Evolutionary conservation across 2,888 invertebrate species (phyloP), one percentile per base, ranked within the genome.

Genomic region (Sphaerophoria rueppellii): DNA sequence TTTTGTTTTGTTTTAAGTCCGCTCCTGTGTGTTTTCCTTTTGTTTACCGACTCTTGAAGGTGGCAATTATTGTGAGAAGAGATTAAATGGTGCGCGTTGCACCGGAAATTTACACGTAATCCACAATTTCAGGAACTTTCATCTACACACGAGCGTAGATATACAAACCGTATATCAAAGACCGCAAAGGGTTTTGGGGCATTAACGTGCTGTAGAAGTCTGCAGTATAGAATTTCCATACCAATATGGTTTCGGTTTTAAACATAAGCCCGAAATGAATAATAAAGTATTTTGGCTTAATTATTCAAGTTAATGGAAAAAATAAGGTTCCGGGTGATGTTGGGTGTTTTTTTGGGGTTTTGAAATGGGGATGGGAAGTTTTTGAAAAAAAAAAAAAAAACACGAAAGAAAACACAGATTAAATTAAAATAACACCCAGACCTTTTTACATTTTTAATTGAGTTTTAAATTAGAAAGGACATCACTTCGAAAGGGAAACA

Each of bases 41-140:
- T 16, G 34, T 65, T 61, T 54, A 37, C 54, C 60, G 54, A 34
- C 50, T n/a, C 34, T 46, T 43, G 32, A 34, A 52, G 58, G 58
- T 61, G n/a, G 58, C 16, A 35, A 43, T 24, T 24, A 24, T 35
- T 57, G 61, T 40, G 71, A 60, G 65, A 35, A 71, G 52, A 37
- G 37, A 71, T 81, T 75, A 71, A 75, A 75, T 76, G 57, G 40
- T 34, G 54, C 71, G 70, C 54, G 48, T 71, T 81, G 58, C 58
- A 65, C 71, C 71, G 81, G 81, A 81, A 71, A 81, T 81, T 60
- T 58, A 63, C 70, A 50, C 60, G 54, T 37, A 72, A 46, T 32
- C 57, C 57, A 67, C 11, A 65, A 57, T 58, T 57, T 54, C 46
- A 48, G 24, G 12, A 9, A n/a, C 43, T 43, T 43, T 3, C 12